These are phyloP conservation scores for Virgularia gustaviana DNA, from an alignment of 92 coral and sea anemone genomes.

Conservation along the genomic window DNA sequence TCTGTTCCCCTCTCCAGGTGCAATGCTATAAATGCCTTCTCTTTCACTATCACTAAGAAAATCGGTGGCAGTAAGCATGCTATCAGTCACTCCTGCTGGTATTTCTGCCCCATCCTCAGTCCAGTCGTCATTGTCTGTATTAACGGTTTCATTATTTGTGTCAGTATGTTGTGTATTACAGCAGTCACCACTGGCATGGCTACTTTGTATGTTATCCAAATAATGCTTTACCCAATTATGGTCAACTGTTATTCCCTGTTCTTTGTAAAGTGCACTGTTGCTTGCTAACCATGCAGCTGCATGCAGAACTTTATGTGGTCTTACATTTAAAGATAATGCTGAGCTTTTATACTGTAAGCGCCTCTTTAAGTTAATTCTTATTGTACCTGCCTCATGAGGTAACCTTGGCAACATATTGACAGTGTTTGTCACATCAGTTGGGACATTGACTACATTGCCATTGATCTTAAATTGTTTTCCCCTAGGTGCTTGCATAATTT, in stretches of 20 bases:
- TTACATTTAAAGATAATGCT: conserved; percentile 7
- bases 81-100: conserved; percentile 50
- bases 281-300: conserved; percentile 12
- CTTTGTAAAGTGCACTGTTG: conserved; percentile 9
- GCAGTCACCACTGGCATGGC: not conserved
- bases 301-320: conserved; percentile 16
- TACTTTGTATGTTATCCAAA: not conserved
- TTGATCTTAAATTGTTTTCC: conserved; percentile 28
- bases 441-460: conserved; percentile 40
- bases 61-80: conserved; percentile 46
- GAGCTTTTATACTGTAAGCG: conserved; percentile 24
- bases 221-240: not conserved
- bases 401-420: conserved; percentile 31
- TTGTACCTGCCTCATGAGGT: conserved; percentile 31
- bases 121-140: conserved; percentile 13
- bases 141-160: not conserved
- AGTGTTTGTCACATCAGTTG: conserved; percentile 35
- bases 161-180: not conserved
- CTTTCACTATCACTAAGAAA: conserved; percentile 33
- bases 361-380: conserved; percentile 21
- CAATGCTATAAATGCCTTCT: conserved; percentile 23
- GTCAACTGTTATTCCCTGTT: conserved; percentile 8
- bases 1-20: conserved; percentile 40
- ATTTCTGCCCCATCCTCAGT: conserved; percentile 26
- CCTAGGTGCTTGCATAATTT: conserved; percentile 19